These are phyloP conservation scores for Pollenia griseotomentosa DNA, from an alignment of 2,888 invertebrate genomes.

Conservation along the genomic window DNA sequence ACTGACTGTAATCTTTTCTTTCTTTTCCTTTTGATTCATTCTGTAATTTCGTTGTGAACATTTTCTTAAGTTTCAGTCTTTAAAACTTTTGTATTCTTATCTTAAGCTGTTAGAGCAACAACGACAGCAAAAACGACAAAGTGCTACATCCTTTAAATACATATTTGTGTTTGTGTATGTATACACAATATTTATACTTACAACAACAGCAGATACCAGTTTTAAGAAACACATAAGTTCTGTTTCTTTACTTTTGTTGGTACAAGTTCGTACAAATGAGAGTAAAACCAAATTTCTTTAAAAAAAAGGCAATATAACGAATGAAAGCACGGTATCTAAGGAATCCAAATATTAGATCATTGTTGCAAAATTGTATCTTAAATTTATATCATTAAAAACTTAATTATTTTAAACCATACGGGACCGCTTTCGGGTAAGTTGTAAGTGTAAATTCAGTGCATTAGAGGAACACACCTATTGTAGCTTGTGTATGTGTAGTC, in stretches of 20 bases:
- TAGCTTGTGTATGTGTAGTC: slow-evolving; percentile 10
- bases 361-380: no score
- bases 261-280: no score
- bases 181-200: not conserved
- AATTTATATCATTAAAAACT: no score
- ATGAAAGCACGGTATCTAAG: not conserved
- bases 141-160: slow-evolving; percentile 19
- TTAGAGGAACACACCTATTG: not conserved
- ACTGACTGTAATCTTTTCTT: slow-evolving; percentile 14
- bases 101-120: slow-evolving; percentile 42
- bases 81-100: slow-evolving; percentile 48
- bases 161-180: not conserved
- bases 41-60: slow-evolving; percentile 25
- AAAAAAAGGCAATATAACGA: not conserved
- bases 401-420: no score
- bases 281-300: no score
- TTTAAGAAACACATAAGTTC: no score
- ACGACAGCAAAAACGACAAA: slow-evolving; percentile 16
- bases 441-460: no score
- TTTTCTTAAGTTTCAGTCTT: slow-evolving; percentile 56
- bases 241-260: no score
- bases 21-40: slow-evolving; percentile 5
- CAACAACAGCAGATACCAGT: no score
- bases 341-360: no score
- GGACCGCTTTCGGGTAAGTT: no score